phyloP scores from a whole-genome alignment of 2,113 vertebrate species.

The Mellivora capensis region DNA sequence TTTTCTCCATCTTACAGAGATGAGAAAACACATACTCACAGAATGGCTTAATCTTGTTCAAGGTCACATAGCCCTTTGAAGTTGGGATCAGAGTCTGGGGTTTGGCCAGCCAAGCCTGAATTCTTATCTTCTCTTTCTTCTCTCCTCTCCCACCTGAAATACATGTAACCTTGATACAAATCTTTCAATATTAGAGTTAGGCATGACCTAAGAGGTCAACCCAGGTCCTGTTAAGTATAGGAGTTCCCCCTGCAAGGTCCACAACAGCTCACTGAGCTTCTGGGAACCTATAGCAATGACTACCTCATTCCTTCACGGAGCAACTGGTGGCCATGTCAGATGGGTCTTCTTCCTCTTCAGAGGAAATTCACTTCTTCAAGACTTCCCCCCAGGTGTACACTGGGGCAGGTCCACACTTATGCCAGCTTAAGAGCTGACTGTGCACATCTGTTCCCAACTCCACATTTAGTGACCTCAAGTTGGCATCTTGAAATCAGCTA shows the following conservation, averaged over 20 bases:
- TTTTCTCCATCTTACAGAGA: background rate
- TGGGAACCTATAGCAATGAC: background rate
- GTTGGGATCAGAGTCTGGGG: background rate
- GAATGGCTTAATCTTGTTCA: background rate
- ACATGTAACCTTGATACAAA: background rate
- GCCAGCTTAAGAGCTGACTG: background rate
- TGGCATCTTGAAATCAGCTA: background rate
- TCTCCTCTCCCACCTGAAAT: background rate
- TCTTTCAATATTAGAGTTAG: background rate
- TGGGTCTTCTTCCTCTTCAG: background rate
- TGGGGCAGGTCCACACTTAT: background rate
- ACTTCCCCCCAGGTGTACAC: background rate
- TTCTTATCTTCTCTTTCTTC: background rate
- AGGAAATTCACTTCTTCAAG: background rate
- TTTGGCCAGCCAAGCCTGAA: background rate
- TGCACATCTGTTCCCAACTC: background rate
- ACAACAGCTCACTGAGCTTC: background rate
- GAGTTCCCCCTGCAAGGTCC: background rate
- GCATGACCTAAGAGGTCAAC: background rate
- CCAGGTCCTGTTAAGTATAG: background rate
- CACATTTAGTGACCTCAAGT: background rate
- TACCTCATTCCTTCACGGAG: background rate
- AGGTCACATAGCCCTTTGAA: background rate
- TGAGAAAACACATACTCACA: background rate
- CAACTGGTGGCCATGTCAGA: background rate